phyloP scores from a whole-genome alignment of 1,140 invertebrate species.

The Ylistrum balloti region DNA sequence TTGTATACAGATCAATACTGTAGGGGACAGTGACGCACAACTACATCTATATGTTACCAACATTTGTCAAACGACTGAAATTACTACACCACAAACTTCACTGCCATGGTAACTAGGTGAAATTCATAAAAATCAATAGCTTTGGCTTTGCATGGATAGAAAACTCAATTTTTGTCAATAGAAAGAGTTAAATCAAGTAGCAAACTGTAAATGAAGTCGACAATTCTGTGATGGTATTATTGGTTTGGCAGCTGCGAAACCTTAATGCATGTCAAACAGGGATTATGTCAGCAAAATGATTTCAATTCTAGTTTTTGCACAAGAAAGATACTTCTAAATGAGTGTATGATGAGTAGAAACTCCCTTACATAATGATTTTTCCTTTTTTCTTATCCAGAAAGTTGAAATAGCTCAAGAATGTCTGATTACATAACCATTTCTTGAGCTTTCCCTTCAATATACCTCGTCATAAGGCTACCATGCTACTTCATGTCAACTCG shows the following conservation, averaged over 20 bases:
- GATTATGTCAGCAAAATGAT: slow-evolving; percentile 20
- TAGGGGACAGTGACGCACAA: not conserved
- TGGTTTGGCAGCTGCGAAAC: slow-evolving; percentile 18
- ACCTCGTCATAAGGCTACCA: not conserved
- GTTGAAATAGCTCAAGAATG: not conserved
- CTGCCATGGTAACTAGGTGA: slow-evolving; percentile 30
- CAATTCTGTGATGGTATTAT: not conserved
- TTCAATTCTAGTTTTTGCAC: slow-evolving; percentile 7
- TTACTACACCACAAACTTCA: slow-evolving; percentile 38
- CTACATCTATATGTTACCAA: not conserved
- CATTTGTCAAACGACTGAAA: not conserved
- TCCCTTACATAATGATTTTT: not conserved
- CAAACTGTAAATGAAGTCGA: slow-evolving; percentile 27
- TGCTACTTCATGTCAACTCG: not conserved
- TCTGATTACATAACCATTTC: slow-evolving; percentile 17
- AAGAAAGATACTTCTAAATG: not conserved
- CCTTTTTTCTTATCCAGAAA: not conserved
- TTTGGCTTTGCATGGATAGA: not conserved
- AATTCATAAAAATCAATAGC: slow-evolving; percentile 29
- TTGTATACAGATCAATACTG: not conserved
- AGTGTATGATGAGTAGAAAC: slow-evolving; percentile 6
- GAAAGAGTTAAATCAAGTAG: slow-evolving; percentile 23
- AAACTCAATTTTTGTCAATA: slow-evolving; percentile 36
- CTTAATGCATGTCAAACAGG: not conserved
- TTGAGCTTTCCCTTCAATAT: not conserved